These are phyloP conservation scores for Phortica variegata DNA, from an alignment of 1,140 invertebrate species.

Conservation along the genomic window DNA sequence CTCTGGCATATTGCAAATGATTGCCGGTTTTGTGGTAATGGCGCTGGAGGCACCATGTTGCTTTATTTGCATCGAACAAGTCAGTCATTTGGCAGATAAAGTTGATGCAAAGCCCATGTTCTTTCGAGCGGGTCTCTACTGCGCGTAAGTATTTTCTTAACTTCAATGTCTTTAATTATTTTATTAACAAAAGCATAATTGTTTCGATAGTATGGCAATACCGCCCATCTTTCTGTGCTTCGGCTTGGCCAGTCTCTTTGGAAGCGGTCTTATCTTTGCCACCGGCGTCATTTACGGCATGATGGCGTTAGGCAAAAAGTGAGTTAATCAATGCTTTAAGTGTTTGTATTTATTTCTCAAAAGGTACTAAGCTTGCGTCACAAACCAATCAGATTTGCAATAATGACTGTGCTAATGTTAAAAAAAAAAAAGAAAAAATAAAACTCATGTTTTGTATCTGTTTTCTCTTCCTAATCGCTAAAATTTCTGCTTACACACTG, in stretches of 20 bases:
- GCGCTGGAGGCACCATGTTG: conserved; percentile 92
- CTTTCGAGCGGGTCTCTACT: conserved; percentile 86
- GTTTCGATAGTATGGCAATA: conserved; percentile 68
- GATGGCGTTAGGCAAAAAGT: conserved; percentile 91
- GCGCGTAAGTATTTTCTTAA: conserved; percentile 67
- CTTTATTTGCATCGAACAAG: conserved; percentile 91
- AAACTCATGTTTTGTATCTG: conserved; percentile 24
- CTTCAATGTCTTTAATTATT: background rate
- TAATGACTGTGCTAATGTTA: conserved; percentile 10
- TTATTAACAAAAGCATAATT: background rate
- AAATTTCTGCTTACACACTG: conserved; percentile 3
- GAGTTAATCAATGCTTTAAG: conserved; percentile 58
- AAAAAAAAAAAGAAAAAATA: conserved; percentile 2
- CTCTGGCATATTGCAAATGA: conserved; percentile 84
- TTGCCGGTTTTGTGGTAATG: conserved; percentile 82
- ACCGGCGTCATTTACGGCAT: conserved; percentile 90
- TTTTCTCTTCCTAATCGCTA: no score
- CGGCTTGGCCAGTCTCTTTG: conserved; percentile 77
- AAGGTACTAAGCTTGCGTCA: conserved; percentile 14
- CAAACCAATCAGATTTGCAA: no score
- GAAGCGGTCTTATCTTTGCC: conserved; percentile 82
- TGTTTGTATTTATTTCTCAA: background rate
- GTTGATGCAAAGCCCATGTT: conserved; percentile 84
- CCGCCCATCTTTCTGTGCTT: conserved; percentile 77
- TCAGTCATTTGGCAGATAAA: conserved; percentile 77